A percentile compares a stretch with the other conserved stretches of the same genome.
Conservation (phyloP, 2,888 invertebrate species). For the Graphium colonna region DNA sequence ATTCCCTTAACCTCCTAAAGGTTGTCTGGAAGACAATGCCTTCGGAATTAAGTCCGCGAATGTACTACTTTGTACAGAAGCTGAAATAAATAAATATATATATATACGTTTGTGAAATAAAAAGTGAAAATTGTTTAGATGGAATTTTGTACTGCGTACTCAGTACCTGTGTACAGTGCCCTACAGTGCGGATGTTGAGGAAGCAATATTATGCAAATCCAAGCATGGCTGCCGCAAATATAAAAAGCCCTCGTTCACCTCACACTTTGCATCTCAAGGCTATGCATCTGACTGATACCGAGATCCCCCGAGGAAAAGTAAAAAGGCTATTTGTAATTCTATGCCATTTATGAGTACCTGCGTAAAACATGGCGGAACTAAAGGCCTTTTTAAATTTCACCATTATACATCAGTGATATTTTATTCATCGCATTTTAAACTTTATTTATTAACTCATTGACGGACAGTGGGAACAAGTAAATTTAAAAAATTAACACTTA, state of each 20-base stretch:
- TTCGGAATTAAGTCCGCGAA: too few species aligned
- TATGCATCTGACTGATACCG: constrained; percentile 73
- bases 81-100: constrained; percentile 20
- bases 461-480: too few species aligned
- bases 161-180: constrained; percentile 26
- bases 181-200: constrained; percentile 69
- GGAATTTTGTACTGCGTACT: neutral
- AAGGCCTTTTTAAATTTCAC: constrained; percentile 14
- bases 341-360: constrained; percentile 64
- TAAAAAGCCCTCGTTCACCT: constrained; percentile 72
- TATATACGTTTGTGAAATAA: neutral
- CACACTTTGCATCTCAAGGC: constrained; percentile 79
- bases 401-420: neutral
- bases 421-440: neutral
- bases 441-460: too few species aligned
- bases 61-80: too few species aligned
- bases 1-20: too few species aligned
- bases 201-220: constrained; percentile 81
- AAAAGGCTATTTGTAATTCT: constrained; percentile 75
- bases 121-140: neutral
- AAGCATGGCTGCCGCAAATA: constrained; percentile 72
- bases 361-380: constrained; percentile 42
- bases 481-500: too few species aligned
- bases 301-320: constrained; percentile 73
- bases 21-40: too few species aligned